Base-by-base conservation (phyloP, 2,797 vertebrate species). In the Sebastiscus albofasciatus region DNA sequence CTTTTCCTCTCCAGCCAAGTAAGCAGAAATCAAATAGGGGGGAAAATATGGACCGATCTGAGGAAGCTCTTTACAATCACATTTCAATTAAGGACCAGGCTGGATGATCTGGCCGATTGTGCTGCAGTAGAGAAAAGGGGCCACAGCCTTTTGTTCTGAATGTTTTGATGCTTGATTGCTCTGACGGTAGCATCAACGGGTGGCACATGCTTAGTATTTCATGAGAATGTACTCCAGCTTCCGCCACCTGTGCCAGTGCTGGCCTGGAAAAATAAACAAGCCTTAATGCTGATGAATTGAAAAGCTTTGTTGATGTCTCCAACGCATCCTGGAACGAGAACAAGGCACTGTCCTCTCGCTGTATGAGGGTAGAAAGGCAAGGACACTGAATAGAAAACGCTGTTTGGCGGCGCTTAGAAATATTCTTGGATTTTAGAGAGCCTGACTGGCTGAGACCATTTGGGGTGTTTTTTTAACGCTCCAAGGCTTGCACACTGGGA, bases 91-190 rank as follows among this genome's bases (percentile, higher is more conserved):
- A 9, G 1, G 29, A 20, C 22, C 24, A 5, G 49, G 61, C 56
- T 22, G 49, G 56, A 67, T 77, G 80, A 87, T 88, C 74, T 61
- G 70, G 75, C 56, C 13, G 29, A 75, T 72, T 71, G 73, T 26
- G 2, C 55, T 16, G 11, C n/a, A 3, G 59, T 1, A 11, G 56
- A 60, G 24, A 49, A 10, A 39, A 56, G 16, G 58, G 58, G 27
- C 75, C 74, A 27, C 31, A 24, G 60, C 54, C 61, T 36, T 85
- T 86, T 88, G 82, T 84, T 81, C 36, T 8, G 34, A 69, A 58
- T 67, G 71, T 86, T 90, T 88, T 88, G 85, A 82, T 68, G 86
- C 81, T 54, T 64, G 73, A 86, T 90, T 83, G 83, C 89, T 85
- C 75, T 89, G 85, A 90, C 84, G 82, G 80, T n/a, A 49, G 77